A percentile compares a stretch with the other conserved stretches of the same genome.
Conservation (phyloP, 2,888 invertebrate species). For the Athetis lepigone region DNA sequence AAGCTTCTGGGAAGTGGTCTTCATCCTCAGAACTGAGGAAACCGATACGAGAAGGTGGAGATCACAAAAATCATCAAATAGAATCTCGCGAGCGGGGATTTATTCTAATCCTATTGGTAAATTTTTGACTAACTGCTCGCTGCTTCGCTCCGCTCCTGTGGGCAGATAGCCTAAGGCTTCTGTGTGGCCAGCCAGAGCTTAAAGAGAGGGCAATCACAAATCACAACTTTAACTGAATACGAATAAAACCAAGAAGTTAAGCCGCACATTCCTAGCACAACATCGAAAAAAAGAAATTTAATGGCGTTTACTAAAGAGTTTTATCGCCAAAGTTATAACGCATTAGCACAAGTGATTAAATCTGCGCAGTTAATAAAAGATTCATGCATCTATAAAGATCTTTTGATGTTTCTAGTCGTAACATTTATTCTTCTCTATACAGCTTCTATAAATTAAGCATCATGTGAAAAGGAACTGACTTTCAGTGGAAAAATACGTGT, state of each 20-base stretch:
- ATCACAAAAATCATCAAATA: too few species aligned
- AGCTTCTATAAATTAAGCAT: constrained; percentile 28
- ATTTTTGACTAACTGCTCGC: too few species aligned
- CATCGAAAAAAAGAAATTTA: constrained; percentile 19
- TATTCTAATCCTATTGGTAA: too few species aligned
- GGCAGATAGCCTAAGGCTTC: too few species aligned
- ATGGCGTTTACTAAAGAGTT: constrained; percentile 5
- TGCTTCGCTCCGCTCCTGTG: too few species aligned
- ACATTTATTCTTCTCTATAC: constrained; percentile 31
- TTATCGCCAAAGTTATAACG: constrained; percentile 24
- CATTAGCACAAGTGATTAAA: constrained; percentile 46
- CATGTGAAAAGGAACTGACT: constrained; percentile 12
- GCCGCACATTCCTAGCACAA: constrained; percentile 11
- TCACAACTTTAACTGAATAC: not conserved
- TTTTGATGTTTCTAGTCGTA: constrained; percentile 35
- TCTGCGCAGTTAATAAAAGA: constrained; percentile 25
- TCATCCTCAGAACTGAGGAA: too few species aligned
- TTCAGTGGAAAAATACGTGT: constrained; percentile 8
- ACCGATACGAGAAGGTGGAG: too few species aligned
- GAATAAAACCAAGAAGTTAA: not conserved
- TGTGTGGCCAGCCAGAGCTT: too few species aligned
- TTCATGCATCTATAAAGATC: constrained; percentile 40
- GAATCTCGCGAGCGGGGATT: too few species aligned
- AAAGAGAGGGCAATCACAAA: too few species aligned
- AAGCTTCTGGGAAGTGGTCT: too few species aligned